Evolutionary conservation across 2,888 invertebrate species (phyloP).

Genomic region (Chymomyza procnemis): DNA sequence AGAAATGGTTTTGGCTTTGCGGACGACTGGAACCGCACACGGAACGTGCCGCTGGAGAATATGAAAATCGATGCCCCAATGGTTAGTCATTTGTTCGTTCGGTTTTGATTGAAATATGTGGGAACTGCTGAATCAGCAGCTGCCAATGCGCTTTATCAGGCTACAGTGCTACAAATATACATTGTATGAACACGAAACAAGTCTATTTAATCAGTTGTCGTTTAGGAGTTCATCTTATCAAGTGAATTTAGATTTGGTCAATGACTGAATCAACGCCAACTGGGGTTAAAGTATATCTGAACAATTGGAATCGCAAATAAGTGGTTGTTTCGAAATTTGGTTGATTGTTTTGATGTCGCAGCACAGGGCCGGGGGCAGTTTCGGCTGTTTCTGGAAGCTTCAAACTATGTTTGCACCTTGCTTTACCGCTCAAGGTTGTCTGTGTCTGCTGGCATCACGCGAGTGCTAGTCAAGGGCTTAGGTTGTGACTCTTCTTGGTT

Average conservation of each 20-base stretch:
- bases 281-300: background rate
- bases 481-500: too few relatives aligned
- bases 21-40: slow-evolving; percentile 81
- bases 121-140: slow-evolving; percentile 41
- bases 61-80: slow-evolving; percentile 89
- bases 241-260: background rate
- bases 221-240: background rate
- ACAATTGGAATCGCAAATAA: background rate
- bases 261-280: background rate
- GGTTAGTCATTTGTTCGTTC: slow-evolving; percentile 69
- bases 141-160: slow-evolving; percentile 9
- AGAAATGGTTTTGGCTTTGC: slow-evolving; percentile 74
- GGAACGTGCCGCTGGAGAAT: slow-evolving; percentile 83
- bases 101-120: slow-evolving; percentile 23
- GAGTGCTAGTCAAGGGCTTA: too few relatives aligned
- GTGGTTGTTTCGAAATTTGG: too few relatives aligned
- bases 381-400: too few relatives aligned
- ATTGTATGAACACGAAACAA: background rate
- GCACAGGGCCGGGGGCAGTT: too few relatives aligned
- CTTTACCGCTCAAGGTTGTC: too few relatives aligned
- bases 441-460: too few relatives aligned
- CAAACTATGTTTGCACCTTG: too few relatives aligned
- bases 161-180: background rate
- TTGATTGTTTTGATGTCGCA: too few relatives aligned
- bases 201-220: background rate